Evolutionary conservation across 2,113 vertebrate species (phyloP).

Genomic region (Leucopsar rothschildi): DNA sequence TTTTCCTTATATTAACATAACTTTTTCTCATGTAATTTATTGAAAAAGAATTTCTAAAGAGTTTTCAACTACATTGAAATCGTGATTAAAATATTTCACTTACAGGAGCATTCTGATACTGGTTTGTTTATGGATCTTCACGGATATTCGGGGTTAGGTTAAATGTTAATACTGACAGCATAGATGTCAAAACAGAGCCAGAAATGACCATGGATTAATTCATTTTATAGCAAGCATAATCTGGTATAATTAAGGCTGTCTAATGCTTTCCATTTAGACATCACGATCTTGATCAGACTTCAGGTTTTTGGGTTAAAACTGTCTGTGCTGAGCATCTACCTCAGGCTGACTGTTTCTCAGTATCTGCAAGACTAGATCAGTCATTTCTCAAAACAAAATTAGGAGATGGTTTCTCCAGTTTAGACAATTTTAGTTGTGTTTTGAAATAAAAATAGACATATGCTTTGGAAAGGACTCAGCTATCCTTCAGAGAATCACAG

Average conservation of each 20-base stretch:
- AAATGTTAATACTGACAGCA: background rate
- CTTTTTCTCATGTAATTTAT: background rate
- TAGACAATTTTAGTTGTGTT: background rate
- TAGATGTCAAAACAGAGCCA: background rate
- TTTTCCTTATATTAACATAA: background rate
- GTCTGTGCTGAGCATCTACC: background rate
- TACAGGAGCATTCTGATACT: background rate
- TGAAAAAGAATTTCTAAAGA: background rate
- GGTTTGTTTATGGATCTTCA: background rate
- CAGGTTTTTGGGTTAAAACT: background rate
- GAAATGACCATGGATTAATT: background rate
- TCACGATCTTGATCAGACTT: background rate
- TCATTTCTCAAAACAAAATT: background rate
- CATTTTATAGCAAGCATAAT: background rate
- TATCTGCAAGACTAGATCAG: background rate
- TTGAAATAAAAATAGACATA: background rate
- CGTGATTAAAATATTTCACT: background rate
- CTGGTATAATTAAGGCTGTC: background rate
- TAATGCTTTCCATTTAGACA: background rate
- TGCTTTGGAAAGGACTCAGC: background rate
- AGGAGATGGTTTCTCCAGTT: background rate
- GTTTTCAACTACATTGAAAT: background rate
- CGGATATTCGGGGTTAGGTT: background rate
- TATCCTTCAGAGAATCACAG: background rate
- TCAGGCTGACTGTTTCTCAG: background rate